Evolutionary conservation across 2,797 vertebrate species (phyloP).

Genomic region (Poeciliopsis presidionis): DNA sequence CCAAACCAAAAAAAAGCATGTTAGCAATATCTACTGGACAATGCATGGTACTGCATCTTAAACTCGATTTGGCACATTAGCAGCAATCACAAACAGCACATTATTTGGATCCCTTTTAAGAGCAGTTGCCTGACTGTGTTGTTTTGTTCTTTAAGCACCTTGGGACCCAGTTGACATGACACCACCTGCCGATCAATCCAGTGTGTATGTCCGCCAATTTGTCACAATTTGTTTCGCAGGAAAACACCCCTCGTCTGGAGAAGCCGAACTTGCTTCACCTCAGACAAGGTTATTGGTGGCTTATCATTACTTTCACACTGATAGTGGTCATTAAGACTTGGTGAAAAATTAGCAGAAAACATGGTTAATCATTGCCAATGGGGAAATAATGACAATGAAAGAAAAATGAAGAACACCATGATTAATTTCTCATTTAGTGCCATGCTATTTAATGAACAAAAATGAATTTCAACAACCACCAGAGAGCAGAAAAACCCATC

Average conservation of each 20-base stretch:
- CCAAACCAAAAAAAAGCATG: slow-evolving; percentile 4
- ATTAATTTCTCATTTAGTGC: neutral
- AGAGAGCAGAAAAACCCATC: neutral
- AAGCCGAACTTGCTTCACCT: neutral
- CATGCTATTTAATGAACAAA: neutral
- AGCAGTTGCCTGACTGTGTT: neutral
- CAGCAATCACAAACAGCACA: neutral
- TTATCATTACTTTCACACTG: neutral
- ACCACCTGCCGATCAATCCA: neutral
- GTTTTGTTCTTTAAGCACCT: neutral
- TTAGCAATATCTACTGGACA: slow-evolving; percentile 61
- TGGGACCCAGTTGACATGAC: neutral
- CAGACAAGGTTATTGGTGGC: neutral
- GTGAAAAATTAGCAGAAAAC: neutral
- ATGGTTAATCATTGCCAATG: neutral
- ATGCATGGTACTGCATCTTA: slow-evolving; percentile 42
- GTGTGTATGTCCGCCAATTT: neutral
- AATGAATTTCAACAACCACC: neutral
- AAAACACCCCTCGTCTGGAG: neutral
- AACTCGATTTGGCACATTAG: neutral
- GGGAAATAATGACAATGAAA: neutral
- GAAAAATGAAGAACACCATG: neutral
- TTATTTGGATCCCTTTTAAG: neutral
- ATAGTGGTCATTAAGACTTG: neutral
- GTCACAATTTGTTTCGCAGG: neutral